These are phyloP conservation scores for Riparia riparia DNA, from an alignment of 2,113 vertebrate genomes.

Conservation along the genomic window DNA sequence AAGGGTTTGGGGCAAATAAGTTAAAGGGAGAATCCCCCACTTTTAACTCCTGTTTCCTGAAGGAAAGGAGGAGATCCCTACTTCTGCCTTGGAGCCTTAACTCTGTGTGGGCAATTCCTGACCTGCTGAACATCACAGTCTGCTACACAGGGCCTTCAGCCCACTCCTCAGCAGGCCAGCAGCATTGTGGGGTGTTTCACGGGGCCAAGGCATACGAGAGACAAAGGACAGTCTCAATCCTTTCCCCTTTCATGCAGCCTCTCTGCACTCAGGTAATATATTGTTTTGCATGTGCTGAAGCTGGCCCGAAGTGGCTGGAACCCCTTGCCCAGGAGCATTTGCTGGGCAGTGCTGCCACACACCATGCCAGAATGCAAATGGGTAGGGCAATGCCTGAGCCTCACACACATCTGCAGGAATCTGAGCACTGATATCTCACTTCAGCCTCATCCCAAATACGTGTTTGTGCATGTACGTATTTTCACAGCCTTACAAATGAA, in stretches of 20 bases:
- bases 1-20: not conserved
- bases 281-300: not conserved
- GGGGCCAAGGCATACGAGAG: accelerated
- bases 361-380: accelerated
- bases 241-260: not conserved
- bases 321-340: not conserved
- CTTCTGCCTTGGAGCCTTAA: not conserved
- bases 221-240: not conserved
- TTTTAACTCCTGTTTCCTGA: not conserved
- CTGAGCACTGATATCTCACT: not conserved
- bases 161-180: not conserved
- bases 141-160: not conserved
- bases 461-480: not conserved
- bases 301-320: not conserved
- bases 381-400: not conserved
- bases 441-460: not conserved
- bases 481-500: conserved; percentile 1
- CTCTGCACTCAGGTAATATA: not conserved
- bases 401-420: not conserved
- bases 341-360: not conserved
- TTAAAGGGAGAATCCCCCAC: not conserved
- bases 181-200: not conserved
- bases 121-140: not conserved
- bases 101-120: not conserved
- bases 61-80: not conserved